Base-by-base conservation (phyloP, 2,888 invertebrate genomes). In the Merodon equestris region DNA sequence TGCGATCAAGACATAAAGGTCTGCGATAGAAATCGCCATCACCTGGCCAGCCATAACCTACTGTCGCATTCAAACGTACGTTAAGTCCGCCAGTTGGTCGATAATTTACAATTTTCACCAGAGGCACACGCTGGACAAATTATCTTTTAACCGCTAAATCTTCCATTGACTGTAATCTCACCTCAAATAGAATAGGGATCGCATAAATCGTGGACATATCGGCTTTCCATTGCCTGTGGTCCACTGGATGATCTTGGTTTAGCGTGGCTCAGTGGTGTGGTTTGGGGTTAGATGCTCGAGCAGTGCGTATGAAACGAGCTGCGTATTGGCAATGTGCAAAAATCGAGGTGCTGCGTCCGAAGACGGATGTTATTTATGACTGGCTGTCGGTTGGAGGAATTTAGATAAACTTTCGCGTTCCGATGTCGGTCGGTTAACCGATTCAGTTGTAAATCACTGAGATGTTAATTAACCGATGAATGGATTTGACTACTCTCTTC, bases 91-190 rank as follows among this genome's bases (percentile, higher is more conserved):
- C 9, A 51, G 53, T 42, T 34, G 9, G 13, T 13, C 40, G 51
- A 45, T 53, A 73, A 76, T 76, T 76, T 76, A 64, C 54, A 71
- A 58, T 67, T 67, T 57, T 61, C 72, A 72, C 56, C 72, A 77
- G 67, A 77, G 77, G 77, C 77, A 77, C 77, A 77, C 57, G 77
- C 76, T 51, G 42, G 71, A 77, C 77, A 77, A 77, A 77, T 77
- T 77, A 73, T 67, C 57, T 72, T 44, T 61, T 42, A 66, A 40
- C 17, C 51, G 61, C 45, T 72, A 77, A 77, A 68, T 68, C 67
- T 67, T 38, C 36, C 56, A 77, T 68, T 58, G 67, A 12, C 47
- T 17, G 48, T 68, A 76, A 76, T 76, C 67, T 72, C 50, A 45
- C 57, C 73, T 57, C 73, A 77, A 73, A 77, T 77, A 67, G 73